These are phyloP conservation scores for Malacosoma neustria DNA, from an alignment of 2,888 invertebrate species.

Conservation along the genomic window DNA sequence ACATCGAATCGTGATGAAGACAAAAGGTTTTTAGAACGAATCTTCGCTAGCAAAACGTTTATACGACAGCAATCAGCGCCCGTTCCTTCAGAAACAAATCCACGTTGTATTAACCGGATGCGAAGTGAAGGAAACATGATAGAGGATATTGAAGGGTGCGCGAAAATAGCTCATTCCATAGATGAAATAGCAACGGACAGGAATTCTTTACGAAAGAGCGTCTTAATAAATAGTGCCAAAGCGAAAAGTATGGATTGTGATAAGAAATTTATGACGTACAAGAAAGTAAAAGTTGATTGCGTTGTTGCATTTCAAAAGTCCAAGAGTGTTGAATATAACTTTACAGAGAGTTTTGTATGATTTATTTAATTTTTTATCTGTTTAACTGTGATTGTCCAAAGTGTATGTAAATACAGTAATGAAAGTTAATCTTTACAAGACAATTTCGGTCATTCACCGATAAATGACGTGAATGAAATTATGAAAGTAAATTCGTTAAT, in stretches of 20 bases:
- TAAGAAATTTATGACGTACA: constrained; percentile 45
- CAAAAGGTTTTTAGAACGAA: constrained; percentile 44
- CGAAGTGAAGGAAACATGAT: constrained; percentile 55
- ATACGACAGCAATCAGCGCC: constrained; percentile 61
- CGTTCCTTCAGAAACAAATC: constrained; percentile 39
- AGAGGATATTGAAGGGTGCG: constrained; percentile 28
- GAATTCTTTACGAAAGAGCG: constrained; percentile 64
- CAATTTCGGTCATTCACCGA: too few species aligned
- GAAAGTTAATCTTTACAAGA: too few species aligned
- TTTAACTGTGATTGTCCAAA: too few species aligned
- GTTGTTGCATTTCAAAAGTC: constrained; percentile 59
- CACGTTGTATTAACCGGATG: constrained; percentile 48
- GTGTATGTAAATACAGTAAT: too few species aligned
- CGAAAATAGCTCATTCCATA: constrained; percentile 51
- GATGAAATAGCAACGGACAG: neutral
- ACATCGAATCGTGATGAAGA: constrained; percentile 40
- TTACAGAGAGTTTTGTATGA: constrained; percentile 65
- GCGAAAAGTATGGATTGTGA: constrained; percentile 54
- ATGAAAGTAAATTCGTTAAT: too few species aligned
- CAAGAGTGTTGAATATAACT: constrained; percentile 52
- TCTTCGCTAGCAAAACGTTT: constrained; percentile 48
- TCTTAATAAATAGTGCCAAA: constrained; percentile 63
- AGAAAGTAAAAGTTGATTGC: constrained; percentile 56
- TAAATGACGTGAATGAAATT: too few species aligned
- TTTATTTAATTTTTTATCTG: too few species aligned